phyloP scores from a whole-genome alignment of 2,888 invertebrate species.

The Chloroclysta siterata region DNA sequence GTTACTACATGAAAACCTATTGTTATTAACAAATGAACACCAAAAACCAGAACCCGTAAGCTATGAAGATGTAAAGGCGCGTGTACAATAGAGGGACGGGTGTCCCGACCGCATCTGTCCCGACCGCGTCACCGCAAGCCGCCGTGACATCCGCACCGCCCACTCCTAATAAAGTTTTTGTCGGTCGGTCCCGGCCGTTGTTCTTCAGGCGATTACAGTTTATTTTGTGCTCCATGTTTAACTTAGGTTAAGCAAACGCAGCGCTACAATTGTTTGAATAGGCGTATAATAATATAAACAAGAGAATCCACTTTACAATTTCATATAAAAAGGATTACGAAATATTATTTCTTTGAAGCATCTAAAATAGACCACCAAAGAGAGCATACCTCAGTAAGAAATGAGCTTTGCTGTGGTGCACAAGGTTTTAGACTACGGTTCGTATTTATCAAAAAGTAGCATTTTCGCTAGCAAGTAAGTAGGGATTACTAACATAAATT shows the following conservation, averaged over 20 bases:
- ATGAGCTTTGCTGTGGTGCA: no score
- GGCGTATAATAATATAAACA: not conserved
- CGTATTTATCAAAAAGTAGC: no score
- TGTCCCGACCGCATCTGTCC: constrained; percentile 19
- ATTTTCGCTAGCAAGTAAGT: no score
- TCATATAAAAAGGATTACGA: not conserved
- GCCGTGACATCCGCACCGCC: constrained; percentile 57
- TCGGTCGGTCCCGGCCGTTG: constrained; percentile 48
- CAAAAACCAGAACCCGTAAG: constrained; percentile 5
- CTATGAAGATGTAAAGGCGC: constrained; percentile 44
- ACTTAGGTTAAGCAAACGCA: constrained; percentile 28
- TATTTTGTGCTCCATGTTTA: constrained; percentile 41
- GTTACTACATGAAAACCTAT: no score
- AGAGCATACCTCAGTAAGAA: no score
- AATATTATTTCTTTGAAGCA: not conserved
- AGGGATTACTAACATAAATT: no score
- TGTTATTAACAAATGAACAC: not conserved
- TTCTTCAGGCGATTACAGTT: constrained; percentile 48
- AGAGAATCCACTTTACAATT: constrained; percentile 1
- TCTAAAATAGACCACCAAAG: not conserved
- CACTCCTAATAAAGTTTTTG: constrained; percentile 63
- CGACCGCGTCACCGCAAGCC: constrained; percentile 48
- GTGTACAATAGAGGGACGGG: constrained; percentile 42
- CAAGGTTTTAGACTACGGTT: no score
- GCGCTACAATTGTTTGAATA: constrained; percentile 8